Evolutionary conservation across 2,113 vertebrate genomes (phyloP).

Genomic region (Chauna torquata): DNA sequence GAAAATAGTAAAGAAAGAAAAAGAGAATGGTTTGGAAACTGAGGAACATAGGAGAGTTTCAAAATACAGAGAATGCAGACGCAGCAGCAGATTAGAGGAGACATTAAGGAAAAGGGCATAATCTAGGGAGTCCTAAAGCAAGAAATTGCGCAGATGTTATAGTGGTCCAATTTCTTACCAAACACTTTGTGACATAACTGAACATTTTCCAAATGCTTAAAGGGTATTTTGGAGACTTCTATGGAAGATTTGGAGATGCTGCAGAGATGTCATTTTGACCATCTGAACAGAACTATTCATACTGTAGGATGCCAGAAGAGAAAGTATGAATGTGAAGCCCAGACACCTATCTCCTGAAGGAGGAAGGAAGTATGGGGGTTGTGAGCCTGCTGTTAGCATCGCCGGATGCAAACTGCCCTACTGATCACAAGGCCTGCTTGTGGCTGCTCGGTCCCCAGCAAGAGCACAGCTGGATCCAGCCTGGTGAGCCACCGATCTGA

Average conservation of each 20-base stretch:
- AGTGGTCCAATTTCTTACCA: background rate
- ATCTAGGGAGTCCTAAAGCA: background rate
- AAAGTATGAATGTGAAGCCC: background rate
- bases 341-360: background rate
- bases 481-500: background rate
- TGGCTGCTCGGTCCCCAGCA: background rate
- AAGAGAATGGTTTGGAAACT: background rate
- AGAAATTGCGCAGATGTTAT: background rate
- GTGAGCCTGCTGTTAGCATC: background rate
- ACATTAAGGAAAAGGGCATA: background rate
- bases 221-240: background rate
- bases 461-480: background rate
- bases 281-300: background rate
- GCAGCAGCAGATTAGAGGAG: background rate
- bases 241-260: background rate
- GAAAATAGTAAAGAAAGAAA: background rate
- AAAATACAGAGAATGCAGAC: background rate
- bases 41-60: background rate
- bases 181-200: background rate
- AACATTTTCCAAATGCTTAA: background rate
- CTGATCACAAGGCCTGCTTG: rapidly evolving
- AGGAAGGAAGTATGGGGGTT: background rate
- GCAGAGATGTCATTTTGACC: background rate
- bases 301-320: background rate
- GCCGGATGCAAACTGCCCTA: background rate